These are phyloP conservation scores for Cynopterus brachyotis DNA, from an alignment of 2,113 vertebrate genomes.

Conservation along the genomic window DNA sequence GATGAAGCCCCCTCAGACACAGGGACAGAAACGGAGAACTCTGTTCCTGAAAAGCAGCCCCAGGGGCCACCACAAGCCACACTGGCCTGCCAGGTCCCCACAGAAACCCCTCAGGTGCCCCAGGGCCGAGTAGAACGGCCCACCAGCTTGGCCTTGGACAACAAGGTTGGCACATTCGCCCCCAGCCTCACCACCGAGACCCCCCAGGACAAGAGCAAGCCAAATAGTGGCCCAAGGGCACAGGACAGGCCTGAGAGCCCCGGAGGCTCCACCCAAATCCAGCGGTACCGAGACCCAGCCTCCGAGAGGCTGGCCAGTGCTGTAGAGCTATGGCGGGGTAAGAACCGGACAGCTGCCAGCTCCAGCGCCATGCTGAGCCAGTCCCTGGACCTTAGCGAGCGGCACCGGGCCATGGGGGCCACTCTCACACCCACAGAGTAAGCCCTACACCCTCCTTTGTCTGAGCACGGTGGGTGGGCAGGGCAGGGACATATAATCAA, in stretches of 20 bases:
- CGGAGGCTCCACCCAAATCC: constrained; percentile 79
- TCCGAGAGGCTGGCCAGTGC: constrained; percentile 85
- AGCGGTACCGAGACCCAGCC: constrained; percentile 85
- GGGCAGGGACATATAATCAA: not conserved
- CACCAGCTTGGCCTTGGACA: constrained; percentile 71
- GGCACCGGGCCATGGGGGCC: not conserved
- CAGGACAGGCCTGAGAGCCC: constrained; percentile 78
- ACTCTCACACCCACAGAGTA: constrained; percentile 76
- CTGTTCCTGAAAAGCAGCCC: not conserved
- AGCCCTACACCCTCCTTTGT: not conserved
- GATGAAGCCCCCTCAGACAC: not conserved
- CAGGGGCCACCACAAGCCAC: not conserved
- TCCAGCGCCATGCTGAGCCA: constrained; percentile 78
- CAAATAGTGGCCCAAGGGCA: constrained; percentile 43
- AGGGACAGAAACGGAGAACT: not conserved
- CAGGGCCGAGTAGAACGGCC: constrained; percentile 72
- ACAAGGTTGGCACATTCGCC: not conserved
- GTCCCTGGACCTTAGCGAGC: constrained; percentile 79
- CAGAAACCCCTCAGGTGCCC: constrained; percentile 77
- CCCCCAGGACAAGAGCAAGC: constrained; percentile 43
- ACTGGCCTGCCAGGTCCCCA: rapidly evolving
- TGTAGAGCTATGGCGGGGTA: constrained; percentile 90
- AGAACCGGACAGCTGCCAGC: constrained; percentile 76
- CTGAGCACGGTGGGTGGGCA: not conserved
- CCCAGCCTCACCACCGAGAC: constrained; percentile 59